These are phyloP conservation scores for Bhutanitis thaidina DNA, from an alignment of 2,888 invertebrate genomes.

Conservation along the genomic window DNA sequence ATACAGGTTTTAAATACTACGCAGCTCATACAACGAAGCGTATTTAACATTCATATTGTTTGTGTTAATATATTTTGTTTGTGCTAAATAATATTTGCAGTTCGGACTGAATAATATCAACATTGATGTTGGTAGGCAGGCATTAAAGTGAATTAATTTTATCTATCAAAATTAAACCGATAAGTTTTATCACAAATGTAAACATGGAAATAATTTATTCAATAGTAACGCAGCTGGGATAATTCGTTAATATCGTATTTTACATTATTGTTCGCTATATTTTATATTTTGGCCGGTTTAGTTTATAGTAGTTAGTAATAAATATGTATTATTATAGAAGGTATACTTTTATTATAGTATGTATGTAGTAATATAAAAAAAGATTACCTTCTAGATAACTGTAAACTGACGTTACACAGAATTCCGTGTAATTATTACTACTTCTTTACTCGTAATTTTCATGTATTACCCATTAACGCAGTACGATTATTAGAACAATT, in stretches of 20 bases:
- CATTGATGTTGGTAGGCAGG: background rate
- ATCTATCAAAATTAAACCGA: conserved; percentile 18
- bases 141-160: conserved; percentile 16
- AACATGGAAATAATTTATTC: conserved; percentile 10
- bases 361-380: too few species aligned
- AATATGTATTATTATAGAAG: too few species aligned
- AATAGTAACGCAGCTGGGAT: conserved; percentile 10
- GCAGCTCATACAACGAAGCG: background rate
- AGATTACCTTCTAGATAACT: too few species aligned
- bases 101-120: conserved; percentile 5
- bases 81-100: conserved; percentile 15
- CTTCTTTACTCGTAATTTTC: too few species aligned
- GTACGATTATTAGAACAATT: too few species aligned
- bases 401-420: too few species aligned
- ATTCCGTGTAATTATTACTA: too few species aligned
- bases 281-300: background rate
- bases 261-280: background rate
- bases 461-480: too few species aligned
- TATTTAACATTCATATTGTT: background rate
- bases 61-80: conserved; percentile 4
- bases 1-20: background rate
- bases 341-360: too few species aligned
- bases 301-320: too few species aligned
- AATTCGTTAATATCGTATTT: background rate
- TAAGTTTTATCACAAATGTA: conserved; percentile 14